Evolutionary conservation across 2,113 vertebrate genomes (phyloP).

Genomic region (Glaucidium brasilianum): DNA sequence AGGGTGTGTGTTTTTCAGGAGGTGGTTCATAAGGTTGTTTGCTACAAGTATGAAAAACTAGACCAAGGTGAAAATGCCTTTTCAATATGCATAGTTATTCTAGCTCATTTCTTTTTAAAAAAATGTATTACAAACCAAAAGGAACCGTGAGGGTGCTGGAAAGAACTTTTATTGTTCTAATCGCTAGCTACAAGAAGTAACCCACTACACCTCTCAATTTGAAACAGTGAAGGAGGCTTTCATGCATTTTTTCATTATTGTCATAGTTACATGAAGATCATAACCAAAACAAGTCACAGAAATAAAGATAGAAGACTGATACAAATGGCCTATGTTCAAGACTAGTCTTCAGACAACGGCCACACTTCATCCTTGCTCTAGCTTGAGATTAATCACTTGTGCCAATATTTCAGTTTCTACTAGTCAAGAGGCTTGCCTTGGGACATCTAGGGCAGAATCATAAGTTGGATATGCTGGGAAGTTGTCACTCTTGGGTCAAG

Average conservation of each 20-base stretch:
- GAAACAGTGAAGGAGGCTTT: neutral
- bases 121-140: neutral
- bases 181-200: neutral
- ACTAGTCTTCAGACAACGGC: neutral
- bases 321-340: neutral
- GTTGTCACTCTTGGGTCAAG: neutral
- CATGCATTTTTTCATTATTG: neutral
- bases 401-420: neutral
- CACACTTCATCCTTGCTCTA: neutral
- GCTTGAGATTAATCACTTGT: neutral
- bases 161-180: neutral
- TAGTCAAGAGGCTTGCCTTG: neutral
- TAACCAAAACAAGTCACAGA: neutral
- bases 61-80: neutral
- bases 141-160: neutral
- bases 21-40: conserved; percentile 24
- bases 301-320: neutral
- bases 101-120: neutral
- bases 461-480: neutral
- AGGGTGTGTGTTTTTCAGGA: conserved; percentile 8
- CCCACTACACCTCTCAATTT: neutral
- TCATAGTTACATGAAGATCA: neutral
- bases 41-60: neutral
- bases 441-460: neutral
- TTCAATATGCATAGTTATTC: neutral